Conservation (phyloP, 2,888 invertebrate species). For the Unio delphinus region DNA sequence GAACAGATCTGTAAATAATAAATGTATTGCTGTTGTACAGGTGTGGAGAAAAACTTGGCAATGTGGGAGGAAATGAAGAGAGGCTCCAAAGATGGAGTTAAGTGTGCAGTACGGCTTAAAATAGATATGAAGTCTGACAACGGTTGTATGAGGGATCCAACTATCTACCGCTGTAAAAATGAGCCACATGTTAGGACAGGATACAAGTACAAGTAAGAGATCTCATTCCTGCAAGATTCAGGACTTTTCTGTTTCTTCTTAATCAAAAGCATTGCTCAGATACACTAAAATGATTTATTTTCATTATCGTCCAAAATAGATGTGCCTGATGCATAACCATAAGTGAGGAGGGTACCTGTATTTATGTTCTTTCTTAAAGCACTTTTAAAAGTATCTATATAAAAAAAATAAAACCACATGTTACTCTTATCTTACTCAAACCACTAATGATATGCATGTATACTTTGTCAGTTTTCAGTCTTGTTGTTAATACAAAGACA, state of each 20-base stretch:
- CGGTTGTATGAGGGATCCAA: slow-evolving; percentile 98
- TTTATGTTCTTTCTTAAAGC: too few relatives aligned
- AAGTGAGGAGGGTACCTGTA: too few relatives aligned
- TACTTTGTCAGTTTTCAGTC: too few relatives aligned
- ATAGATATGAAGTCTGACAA: slow-evolving; percentile 97
- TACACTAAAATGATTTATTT: too few relatives aligned
- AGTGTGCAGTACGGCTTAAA: slow-evolving; percentile 95
- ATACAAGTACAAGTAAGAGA: slow-evolving; percentile 88
- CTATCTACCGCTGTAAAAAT: slow-evolving; percentile 97
- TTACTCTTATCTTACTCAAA: too few relatives aligned
- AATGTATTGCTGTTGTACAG: slow-evolving; percentile 72
- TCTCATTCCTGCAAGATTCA: not conserved
- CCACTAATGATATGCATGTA: too few relatives aligned
- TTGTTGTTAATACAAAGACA: too few relatives aligned
- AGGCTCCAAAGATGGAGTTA: slow-evolving; percentile 84
- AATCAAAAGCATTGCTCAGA: too few relatives aligned
- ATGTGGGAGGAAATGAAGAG: slow-evolving; percentile 97
- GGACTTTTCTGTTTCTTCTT: not conserved
- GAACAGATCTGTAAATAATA: not conserved
- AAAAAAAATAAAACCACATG: too few relatives aligned
- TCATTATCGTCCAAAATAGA: too few relatives aligned
- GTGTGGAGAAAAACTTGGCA: slow-evolving; percentile 85
- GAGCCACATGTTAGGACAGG: slow-evolving; percentile 96
- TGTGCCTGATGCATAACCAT: too few relatives aligned
- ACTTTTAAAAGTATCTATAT: too few relatives aligned